Conservation (phyloP, 30 jellyfish, hydroid and myxozoan genomes). For the Chironex yamaguchii region DNA sequence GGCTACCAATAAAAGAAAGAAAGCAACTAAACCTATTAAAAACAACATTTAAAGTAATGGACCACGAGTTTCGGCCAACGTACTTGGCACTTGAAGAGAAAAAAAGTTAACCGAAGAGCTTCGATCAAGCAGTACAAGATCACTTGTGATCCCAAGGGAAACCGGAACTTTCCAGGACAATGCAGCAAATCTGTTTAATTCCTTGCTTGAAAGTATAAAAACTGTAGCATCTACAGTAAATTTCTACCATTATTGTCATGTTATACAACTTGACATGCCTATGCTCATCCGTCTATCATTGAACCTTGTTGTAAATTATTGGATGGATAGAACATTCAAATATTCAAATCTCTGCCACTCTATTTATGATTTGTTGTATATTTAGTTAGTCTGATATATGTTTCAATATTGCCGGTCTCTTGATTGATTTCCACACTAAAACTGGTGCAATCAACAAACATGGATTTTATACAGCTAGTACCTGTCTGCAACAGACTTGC, state of each 20-base stretch:
- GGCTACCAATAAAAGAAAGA: constrained; percentile 38
- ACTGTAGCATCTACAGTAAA: constrained; percentile 25
- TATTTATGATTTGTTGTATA: too few relatives aligned
- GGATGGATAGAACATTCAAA: too few relatives aligned
- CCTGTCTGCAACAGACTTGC: too few relatives aligned
- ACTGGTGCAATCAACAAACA: too few relatives aligned
- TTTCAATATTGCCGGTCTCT: too few relatives aligned
- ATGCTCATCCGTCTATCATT: too few relatives aligned
- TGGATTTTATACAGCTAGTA: too few relatives aligned
- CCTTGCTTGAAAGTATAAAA: neutral
- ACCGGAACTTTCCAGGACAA: constrained; percentile 34
- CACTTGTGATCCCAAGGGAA: constrained; percentile 57
- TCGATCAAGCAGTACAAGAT: constrained; percentile 53
- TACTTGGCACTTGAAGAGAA: constrained; percentile 26
- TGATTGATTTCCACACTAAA: too few relatives aligned
- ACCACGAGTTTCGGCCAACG: constrained; percentile 54
- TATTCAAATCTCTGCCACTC: too few relatives aligned
- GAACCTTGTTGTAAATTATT: too few relatives aligned
- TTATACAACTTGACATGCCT: too few relatives aligned
- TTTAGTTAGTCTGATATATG: too few relatives aligned
- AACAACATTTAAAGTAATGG: constrained; percentile 17
- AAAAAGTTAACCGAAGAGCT: constrained; percentile 50
- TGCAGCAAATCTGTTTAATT: neutral
- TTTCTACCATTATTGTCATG: constrained; percentile 25
- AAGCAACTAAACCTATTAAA: constrained; percentile 37